These are phyloP conservation scores for Drosophila nigromelanica DNA, from an alignment of 1,140 invertebrate species.

Conservation along the genomic window DNA sequence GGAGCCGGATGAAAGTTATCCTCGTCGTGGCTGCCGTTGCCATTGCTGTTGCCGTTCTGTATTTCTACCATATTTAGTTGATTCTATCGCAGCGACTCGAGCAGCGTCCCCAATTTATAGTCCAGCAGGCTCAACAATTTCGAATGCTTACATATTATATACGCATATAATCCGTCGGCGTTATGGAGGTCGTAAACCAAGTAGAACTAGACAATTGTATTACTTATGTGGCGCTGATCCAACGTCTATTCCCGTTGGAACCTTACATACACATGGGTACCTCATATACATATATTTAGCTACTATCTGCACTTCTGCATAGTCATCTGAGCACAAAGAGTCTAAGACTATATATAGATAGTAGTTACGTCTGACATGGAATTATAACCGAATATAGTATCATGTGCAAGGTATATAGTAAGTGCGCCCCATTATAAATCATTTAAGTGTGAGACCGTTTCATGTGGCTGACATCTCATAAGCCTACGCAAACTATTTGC, in stretches of 20 bases:
- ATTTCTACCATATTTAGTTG: conserved; percentile 50
- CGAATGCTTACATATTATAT: conserved; percentile 10
- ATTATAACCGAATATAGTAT: conserved; percentile 3
- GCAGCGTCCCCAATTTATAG: conserved; percentile 46
- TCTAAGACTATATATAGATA: conserved; percentile 7
- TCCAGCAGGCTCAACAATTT: background rate
- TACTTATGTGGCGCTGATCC: conserved; percentile 12
- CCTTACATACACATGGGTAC: conserved; percentile 1
- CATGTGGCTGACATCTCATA: conserved; percentile 39
- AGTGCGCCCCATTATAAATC: conserved; percentile 45
- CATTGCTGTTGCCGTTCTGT: conserved; percentile 24
- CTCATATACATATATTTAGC: too few relatives aligned
- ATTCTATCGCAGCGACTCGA: conserved; percentile 17
- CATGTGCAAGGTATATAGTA: conserved; percentile 20
- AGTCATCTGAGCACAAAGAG: conserved; percentile 15
- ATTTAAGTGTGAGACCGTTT: conserved; percentile 21
- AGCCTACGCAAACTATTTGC: conserved; percentile 39
- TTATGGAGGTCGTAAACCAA: conserved; percentile 35
- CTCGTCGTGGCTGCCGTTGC: conserved; percentile 10
- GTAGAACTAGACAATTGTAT: conserved; percentile 38
- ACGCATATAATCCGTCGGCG: conserved; percentile 9
- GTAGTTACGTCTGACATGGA: conserved; percentile 1
- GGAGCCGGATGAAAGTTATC: conserved; percentile 62
- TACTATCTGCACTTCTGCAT: conserved; percentile 1
- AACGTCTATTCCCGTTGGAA: background rate